A percentile compares a stretch with the other conserved stretches of the same genome.
These are phyloP conservation scores for Elaphurus davidianus DNA, from an alignment of 2,113 vertebrate genomes.

Conservation along the genomic window DNA sequence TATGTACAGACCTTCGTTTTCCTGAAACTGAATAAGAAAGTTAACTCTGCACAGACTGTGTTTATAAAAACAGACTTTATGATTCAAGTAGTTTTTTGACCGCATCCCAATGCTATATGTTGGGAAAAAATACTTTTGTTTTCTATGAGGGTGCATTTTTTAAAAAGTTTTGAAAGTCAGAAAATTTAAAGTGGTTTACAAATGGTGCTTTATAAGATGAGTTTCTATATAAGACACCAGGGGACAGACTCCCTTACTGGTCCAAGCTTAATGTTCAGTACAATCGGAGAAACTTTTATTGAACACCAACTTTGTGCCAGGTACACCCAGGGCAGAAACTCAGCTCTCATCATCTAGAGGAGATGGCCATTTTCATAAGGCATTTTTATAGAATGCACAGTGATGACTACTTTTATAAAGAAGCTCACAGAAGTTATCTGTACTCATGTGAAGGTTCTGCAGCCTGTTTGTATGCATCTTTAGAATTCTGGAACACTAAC, in stretches of 20 bases:
- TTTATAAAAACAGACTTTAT: neutral
- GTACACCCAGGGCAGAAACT: neutral
- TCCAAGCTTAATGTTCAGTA: neutral
- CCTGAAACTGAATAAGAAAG: neutral
- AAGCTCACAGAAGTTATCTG: neutral
- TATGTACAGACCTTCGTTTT: neutral
- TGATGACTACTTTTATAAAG: neutral
- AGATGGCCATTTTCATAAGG: neutral
- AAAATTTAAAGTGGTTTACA: slow-evolving; percentile 7
- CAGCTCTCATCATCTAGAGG: neutral
- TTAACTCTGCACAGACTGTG: neutral
- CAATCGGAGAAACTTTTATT: neutral
- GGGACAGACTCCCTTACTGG: neutral
- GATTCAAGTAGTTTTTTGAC: slow-evolving; percentile 12
- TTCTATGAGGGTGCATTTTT: neutral
- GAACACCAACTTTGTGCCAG: neutral
- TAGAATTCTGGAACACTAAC: neutral
- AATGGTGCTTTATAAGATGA: neutral
- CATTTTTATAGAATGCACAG: neutral
- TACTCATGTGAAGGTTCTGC: neutral
- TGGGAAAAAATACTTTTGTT: neutral
- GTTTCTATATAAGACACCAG: neutral
- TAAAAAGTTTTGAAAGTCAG: slow-evolving; percentile 20
- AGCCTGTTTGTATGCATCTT: neutral
- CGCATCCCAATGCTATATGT: neutral